Percentiles rank a stretch among this genome's conserved stretches.
phyloP scores from a whole-genome alignment of 2,797 vertebrate genomes.

The Cuculus canorus region DNA sequence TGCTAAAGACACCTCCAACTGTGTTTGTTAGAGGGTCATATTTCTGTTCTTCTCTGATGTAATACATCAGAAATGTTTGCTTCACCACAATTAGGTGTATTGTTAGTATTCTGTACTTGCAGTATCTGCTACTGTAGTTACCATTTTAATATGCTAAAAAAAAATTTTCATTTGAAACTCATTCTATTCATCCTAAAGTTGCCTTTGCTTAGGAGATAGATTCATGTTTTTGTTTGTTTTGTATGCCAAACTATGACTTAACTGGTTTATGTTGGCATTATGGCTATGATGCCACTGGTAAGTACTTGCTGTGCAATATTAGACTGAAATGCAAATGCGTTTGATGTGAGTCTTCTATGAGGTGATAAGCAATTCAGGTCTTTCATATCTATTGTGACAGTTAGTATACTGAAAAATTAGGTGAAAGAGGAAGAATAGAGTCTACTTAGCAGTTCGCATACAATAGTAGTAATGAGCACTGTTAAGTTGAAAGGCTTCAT shows the following conservation, averaged over 20 bases:
- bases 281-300: rapidly evolving
- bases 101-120: background rate
- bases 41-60: background rate
- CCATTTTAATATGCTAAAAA: background rate
- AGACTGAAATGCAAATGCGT: background rate
- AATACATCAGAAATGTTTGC: background rate
- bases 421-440: background rate
- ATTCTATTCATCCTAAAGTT: background rate
- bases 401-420: background rate
- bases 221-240: background rate
- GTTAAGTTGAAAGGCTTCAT: background rate
- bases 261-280: background rate
- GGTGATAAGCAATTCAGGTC: background rate
- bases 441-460: background rate
- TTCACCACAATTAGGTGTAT: background rate
- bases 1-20: background rate
- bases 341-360: background rate
- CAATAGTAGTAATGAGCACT: background rate
- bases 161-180: background rate
- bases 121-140: background rate
- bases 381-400: background rate
- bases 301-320: background rate
- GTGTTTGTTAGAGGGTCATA: background rate
- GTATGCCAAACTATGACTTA: background rate
- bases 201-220: background rate